Evolutionary conservation across 2,113 vertebrate genomes (phyloP), one percentile per base, ranked within the genome.

Genomic region (Leptobrachium ailaonicum): DNA sequence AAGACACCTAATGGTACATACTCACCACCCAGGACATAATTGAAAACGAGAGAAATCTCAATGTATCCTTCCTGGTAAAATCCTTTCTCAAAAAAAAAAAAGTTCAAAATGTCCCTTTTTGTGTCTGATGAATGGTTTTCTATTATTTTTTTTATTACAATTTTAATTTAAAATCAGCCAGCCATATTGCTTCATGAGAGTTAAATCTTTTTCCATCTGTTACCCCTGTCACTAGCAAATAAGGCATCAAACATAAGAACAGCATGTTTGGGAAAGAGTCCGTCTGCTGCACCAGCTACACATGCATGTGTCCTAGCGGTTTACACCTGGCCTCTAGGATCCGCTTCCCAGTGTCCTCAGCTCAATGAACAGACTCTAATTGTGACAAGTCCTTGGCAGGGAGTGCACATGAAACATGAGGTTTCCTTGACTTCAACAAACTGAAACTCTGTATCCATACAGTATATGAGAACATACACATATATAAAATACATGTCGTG

Each of bases 151-250:
- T 32, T 32, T 32, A 32, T 32, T 32, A 32, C 20, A 32, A 32
- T 32, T 32, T 32, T 32, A 32, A 32, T 32, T 32, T 32, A 32
- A 32, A 53, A 53, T 53, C 50, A 53, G 20, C 20, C 20, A 32
- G 20, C 20, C 20, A 32, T 32, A 32, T 32, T 32, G 20, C 20
- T 32, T 32, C 20, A 32, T 50, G 66, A n/a, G 67, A 72, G 62
- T 73, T 73, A 44, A 73, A 79, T 64, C 41, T 2, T 53, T 40
- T 79, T 58, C 77, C 77, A 73, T 79, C 70, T 79, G 77, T 56
- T 79, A 14, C 47, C 14, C 1, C 62, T 66, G 68, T 71, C 76
- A 79, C 71, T 71, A 71, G 69, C 77, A 79, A 79, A 79, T 79
- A 79, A 66, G 2, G 40, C 76, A 54, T 79, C 69, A 66, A 44